These are phyloP conservation scores for Monomorium pharaonis DNA, from an alignment of 1,140 invertebrate genomes.

Conservation along the genomic window DNA sequence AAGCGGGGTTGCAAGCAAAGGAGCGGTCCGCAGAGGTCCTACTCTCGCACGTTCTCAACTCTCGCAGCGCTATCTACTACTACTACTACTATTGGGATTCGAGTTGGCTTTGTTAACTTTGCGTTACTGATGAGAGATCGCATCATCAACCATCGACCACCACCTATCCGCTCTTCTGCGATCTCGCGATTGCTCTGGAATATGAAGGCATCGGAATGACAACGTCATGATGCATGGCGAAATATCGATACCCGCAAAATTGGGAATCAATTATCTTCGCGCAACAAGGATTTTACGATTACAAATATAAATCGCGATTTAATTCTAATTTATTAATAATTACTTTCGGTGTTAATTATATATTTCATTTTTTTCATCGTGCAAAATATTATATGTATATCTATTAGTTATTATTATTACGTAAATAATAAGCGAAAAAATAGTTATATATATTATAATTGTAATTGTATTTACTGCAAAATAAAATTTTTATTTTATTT, in stretches of 20 bases:
- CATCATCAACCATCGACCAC: constrained; percentile 57
- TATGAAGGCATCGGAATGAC: constrained; percentile 47
- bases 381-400: too few relatives aligned
- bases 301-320: background rate
- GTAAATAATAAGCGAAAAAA: too few relatives aligned
- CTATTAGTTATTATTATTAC: too few relatives aligned
- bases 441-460: too few relatives aligned
- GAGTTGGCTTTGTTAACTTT: constrained; percentile 69
- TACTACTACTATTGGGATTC: constrained; percentile 40
- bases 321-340: too few relatives aligned
- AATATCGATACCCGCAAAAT: constrained; percentile 25
- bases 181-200: constrained; percentile 21
- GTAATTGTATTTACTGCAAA: too few relatives aligned
- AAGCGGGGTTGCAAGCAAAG: constrained; percentile 60
- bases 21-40: constrained; percentile 50
- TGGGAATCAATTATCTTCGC: background rate
- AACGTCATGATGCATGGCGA: background rate
- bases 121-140: constrained; percentile 70
- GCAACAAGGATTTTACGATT: constrained; percentile 21
- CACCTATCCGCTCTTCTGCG: background rate
- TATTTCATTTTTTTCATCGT: too few relatives aligned
- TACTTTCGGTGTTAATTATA: too few relatives aligned
- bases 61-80: constrained; percentile 54
- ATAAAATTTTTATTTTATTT: too few relatives aligned
- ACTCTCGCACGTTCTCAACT: constrained; percentile 7